Evolutionary conservation across 92 coral and sea anemone species (phyloP).

Genomic region (Bergia sp.): DNA sequence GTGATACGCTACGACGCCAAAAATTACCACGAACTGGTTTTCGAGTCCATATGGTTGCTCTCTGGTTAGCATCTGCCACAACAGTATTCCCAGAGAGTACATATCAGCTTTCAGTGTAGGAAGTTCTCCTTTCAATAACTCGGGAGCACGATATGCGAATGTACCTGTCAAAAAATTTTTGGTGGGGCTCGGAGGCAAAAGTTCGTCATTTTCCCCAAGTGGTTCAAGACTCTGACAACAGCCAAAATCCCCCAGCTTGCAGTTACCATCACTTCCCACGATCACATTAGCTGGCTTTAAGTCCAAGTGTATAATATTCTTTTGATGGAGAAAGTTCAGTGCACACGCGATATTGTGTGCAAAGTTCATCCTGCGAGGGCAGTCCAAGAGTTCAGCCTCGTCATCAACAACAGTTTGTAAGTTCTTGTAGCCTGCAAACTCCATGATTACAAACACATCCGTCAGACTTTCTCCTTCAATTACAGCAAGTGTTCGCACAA

Average conservation of each 20-base stretch:
- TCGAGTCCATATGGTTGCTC: slow-evolving; percentile 92
- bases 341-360: slow-evolving; percentile 80
- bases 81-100: slow-evolving; percentile 87
- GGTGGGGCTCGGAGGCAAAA: slow-evolving; percentile 73
- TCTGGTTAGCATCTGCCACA: slow-evolving; percentile 95
- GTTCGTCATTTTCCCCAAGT: slow-evolving; percentile 52
- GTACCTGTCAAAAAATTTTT: slow-evolving; percentile 86
- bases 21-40: slow-evolving; percentile 91
- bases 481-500: slow-evolving; percentile 82
- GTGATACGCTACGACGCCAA: slow-evolving; percentile 91
- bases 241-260: slow-evolving; percentile 95
- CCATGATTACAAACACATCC: slow-evolving; percentile 83
- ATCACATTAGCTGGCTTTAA: slow-evolving; percentile 93
- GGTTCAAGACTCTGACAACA: slow-evolving; percentile 79
- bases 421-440: slow-evolving; percentile 86
- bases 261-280: slow-evolving; percentile 66
- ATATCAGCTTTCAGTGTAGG: slow-evolving; percentile 87
- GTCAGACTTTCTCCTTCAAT: slow-evolving; percentile 67
- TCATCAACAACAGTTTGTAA: slow-evolving; percentile 81
- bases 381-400: slow-evolving; percentile 64
- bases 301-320: slow-evolving; percentile 83
- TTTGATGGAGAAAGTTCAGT: slow-evolving; percentile 73
- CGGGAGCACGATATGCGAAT: slow-evolving; percentile 93
- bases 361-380: slow-evolving; percentile 69
- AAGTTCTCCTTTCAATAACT: slow-evolving; percentile 83